Evolutionary conservation across 2,888 invertebrate species (phyloP).

Genomic region (Galerucella nymphaeae): DNA sequence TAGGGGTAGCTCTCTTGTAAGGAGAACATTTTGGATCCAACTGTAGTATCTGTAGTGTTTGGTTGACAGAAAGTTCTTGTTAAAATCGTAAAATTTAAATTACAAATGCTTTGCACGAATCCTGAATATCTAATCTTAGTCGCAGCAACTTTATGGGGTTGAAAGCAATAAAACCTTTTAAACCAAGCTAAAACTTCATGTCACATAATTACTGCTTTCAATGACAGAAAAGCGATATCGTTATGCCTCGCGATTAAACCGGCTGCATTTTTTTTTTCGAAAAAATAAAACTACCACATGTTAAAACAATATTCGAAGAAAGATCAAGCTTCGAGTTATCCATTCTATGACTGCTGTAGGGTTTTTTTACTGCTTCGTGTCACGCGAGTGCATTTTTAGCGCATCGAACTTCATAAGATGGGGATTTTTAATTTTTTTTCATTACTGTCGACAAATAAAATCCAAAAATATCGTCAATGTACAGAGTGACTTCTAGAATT

Average conservation of each 20-base stretch:
- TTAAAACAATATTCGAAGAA: constrained; percentile 20
- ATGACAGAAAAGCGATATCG: not conserved
- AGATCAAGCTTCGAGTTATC: constrained; percentile 17
- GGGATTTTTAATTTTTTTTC: not conserved
- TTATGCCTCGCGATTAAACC: not conserved
- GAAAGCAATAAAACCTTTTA: not conserved
- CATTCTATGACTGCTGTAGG: constrained; percentile 3
- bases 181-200: not conserved
- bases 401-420: constrained; percentile 17
- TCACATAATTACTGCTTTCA: not conserved
- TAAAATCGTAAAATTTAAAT: not conserved
- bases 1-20: too few relatives aligned
- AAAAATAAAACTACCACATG: constrained; percentile 12
- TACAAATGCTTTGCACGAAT: not conserved
- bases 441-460: too few relatives aligned
- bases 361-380: not conserved
- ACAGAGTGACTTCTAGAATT: too few relatives aligned
- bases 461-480: too few relatives aligned
- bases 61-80: not conserved
- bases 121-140: not conserved
- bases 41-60: too few relatives aligned
- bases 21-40: too few relatives aligned
- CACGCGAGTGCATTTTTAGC: constrained; percentile 18
- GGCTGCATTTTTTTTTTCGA: not conserved
- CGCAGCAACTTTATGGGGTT: not conserved